A percentile compares a stretch with the other conserved stretches of the same genome.
These are phyloP conservation scores for Apolygus lucorum DNA, from an alignment of 1,140 invertebrate species.

Conservation along the genomic window DNA sequence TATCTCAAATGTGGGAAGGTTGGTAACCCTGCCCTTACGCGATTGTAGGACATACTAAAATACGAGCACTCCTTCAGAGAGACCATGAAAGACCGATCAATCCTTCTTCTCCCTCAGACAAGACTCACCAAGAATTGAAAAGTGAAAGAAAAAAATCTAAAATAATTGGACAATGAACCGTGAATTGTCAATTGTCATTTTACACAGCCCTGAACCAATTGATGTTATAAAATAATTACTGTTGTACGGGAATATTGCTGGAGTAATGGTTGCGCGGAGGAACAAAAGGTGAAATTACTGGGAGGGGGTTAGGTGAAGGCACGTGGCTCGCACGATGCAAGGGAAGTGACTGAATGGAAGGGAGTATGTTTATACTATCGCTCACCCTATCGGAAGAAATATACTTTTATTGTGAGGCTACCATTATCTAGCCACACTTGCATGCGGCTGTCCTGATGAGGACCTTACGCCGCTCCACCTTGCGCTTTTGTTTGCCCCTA, in stretches of 20 bases:
- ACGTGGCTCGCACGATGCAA: not conserved
- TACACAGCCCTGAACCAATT: not conserved
- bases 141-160: not conserved
- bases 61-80: no score
- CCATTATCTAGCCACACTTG: not conserved
- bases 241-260: not conserved
- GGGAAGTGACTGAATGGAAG: not conserved
- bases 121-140: no score
- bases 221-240: not conserved
- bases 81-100: no score
- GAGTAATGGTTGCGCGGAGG: not conserved
- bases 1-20: no score
- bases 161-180: not conserved
- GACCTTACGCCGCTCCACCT: not conserved
- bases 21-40: no score
- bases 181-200: not conserved
- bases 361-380: constrained; percentile 1
- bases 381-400: not conserved
- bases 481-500: not conserved
- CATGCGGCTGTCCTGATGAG: not conserved
- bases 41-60: no score
- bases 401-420: not conserved
- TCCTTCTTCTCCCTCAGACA: no score
- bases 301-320: not conserved
- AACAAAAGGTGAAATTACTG: not conserved